Conservation (phyloP, 1,140 invertebrate genomes). For the Zaprionus inermis region DNA sequence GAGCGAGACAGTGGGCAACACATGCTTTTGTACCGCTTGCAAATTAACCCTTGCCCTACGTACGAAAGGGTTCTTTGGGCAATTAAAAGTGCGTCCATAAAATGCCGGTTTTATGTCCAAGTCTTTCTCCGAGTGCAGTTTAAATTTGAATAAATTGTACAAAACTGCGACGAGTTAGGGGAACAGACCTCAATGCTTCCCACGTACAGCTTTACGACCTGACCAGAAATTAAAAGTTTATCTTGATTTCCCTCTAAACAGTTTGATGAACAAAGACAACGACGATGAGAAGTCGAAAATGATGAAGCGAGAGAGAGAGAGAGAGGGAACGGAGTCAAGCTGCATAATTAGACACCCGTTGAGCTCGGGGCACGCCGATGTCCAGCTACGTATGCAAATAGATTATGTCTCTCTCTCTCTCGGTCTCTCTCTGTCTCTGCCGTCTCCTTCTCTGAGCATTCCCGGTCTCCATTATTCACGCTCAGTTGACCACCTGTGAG, state of each 20-base stretch:
- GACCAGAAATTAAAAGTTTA: constrained; percentile 77
- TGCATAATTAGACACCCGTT: constrained; percentile 80
- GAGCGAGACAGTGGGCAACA: constrained; percentile 40
- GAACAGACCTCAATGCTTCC: constrained; percentile 52
- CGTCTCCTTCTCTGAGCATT: constrained; percentile 4
- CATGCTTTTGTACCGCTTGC: constrained; percentile 61
- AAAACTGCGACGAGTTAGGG: constrained; percentile 57
- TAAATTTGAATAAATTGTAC: constrained; percentile 82
- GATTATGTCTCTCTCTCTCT: background rate
- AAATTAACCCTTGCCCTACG: constrained; percentile 74
- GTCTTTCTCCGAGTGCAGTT: constrained; percentile 62
- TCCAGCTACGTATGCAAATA: constrained; percentile 49
- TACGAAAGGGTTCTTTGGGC: constrained; percentile 31
- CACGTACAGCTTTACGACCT: constrained; percentile 68
- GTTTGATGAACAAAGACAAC: constrained; percentile 77
- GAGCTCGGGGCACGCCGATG: constrained; percentile 23
- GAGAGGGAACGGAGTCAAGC: constrained; percentile 25
- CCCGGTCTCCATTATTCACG: constrained; percentile 67
- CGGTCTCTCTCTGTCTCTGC: background rate
- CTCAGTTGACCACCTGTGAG: constrained; percentile 80
- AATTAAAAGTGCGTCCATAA: constrained; percentile 72
- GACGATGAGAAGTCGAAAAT: constrained; percentile 26
- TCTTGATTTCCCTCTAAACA: constrained; percentile 76
- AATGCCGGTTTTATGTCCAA: constrained; percentile 67
- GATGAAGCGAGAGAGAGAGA: background rate